Percentiles rank a stretch among this genome's conserved stretches.
Evolutionary conservation across 2,113 vertebrate species (phyloP).

Genomic region (Corvus cornix): DNA sequence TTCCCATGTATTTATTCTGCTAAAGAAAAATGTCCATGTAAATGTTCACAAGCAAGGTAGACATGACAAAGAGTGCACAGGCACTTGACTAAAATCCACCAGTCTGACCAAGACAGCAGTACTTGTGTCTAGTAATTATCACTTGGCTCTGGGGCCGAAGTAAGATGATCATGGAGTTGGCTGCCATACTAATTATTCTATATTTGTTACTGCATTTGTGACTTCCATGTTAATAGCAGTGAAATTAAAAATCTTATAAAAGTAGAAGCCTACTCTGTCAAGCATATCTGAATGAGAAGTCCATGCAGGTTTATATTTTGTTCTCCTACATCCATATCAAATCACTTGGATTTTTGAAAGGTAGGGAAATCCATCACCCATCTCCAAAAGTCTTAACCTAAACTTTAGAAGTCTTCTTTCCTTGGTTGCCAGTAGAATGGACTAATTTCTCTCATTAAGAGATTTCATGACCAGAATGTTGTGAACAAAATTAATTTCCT

Average conservation of each 20-base stretch:
- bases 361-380: not conserved
- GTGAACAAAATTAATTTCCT: not conserved
- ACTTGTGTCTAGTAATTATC: not conserved
- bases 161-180: not conserved
- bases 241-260: not conserved
- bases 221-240: not conserved
- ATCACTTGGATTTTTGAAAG: not conserved
- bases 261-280: not conserved
- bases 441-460: not conserved
- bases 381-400: not conserved
- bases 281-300: not conserved
- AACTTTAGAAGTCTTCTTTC: not conserved
- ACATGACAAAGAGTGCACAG: not conserved
- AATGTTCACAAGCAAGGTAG: not conserved
- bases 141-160: not conserved
- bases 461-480: not conserved
- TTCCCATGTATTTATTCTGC: not conserved
- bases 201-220: not conserved
- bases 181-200: not conserved
- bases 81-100: not conserved
- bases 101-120: not conserved
- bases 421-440: not conserved
- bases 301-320: not conserved
- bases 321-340: not conserved
- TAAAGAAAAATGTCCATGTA: not conserved